Conservation (phyloP, 1,140 invertebrate genomes). For the Bicyclus anynana region DNA sequence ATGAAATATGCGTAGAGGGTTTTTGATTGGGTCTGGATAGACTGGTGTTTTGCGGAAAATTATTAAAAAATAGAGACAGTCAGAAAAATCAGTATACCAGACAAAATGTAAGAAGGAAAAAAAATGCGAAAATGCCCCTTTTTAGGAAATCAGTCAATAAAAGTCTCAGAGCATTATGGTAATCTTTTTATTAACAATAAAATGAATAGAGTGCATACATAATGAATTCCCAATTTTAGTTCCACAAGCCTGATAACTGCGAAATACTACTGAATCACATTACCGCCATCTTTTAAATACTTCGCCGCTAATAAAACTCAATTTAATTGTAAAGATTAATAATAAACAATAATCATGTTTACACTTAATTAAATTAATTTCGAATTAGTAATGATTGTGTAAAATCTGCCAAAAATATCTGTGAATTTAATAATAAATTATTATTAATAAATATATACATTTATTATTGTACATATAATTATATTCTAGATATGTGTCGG, state of each 20-base stretch:
- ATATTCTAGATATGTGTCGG: no score
- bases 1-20: no score
- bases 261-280: constrained; percentile 35
- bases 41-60: no score
- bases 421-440: no score
- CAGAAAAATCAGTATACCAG: no score
- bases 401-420: constrained; percentile 1
- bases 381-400: constrained; percentile 1
- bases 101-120: no score
- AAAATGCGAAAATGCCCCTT: no score
- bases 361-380: constrained; percentile 23
- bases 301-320: constrained; percentile 11
- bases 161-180: constrained; percentile 43
- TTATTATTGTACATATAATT: no score
- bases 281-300: constrained; percentile 11
- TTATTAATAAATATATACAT: no score
- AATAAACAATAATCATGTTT: constrained; percentile 19
- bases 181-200: constrained; percentile 77
- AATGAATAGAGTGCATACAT: constrained; percentile 74
- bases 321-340: constrained; percentile 19
- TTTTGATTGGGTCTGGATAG: no score
- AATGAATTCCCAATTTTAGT: constrained; percentile 66
- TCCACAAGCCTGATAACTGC: constrained; percentile 57
- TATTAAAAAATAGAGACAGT: no score
- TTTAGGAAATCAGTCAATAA: not conserved